A percentile compares a stretch with the other conserved stretches of the same genome.
These are phyloP conservation scores for Phasianus colchicus DNA, from an alignment of 2,113 vertebrate species.

Conservation along the genomic window DNA sequence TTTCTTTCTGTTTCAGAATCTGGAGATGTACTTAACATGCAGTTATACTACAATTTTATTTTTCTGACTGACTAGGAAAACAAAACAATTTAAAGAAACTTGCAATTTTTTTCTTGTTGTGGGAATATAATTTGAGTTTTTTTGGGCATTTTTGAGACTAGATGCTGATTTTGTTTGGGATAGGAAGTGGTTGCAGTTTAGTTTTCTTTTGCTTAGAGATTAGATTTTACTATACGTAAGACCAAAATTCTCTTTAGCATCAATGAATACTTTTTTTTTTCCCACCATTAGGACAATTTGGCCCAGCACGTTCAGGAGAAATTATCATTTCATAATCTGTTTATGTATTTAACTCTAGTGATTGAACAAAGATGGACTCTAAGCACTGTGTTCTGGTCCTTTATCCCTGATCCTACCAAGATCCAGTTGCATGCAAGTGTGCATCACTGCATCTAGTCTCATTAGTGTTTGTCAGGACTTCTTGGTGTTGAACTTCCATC, in stretches of 20 bases:
- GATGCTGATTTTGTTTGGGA: neutral
- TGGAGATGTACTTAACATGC: neutral
- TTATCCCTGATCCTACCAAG: neutral
- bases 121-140: neutral
- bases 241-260: neutral
- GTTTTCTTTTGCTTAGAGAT: neutral
- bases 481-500: neutral
- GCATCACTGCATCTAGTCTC: neutral
- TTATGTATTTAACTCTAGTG: neutral
- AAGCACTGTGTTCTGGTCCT: neutral
- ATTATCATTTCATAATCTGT: neutral
- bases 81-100: neutral
- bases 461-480: neutral
- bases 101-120: neutral
- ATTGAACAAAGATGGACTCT: slow-evolving; percentile 1
- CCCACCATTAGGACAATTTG: neutral
- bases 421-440: neutral
- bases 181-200: neutral
- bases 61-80: neutral
- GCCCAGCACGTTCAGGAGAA: neutral
- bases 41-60: neutral
- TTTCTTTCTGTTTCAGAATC: neutral
- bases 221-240: neutral
- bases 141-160: neutral
- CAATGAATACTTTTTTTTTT: neutral